These are phyloP conservation scores for Drosophila simulans DNA, from an alignment of 1,140 invertebrate genomes.

Conservation along the genomic window DNA sequence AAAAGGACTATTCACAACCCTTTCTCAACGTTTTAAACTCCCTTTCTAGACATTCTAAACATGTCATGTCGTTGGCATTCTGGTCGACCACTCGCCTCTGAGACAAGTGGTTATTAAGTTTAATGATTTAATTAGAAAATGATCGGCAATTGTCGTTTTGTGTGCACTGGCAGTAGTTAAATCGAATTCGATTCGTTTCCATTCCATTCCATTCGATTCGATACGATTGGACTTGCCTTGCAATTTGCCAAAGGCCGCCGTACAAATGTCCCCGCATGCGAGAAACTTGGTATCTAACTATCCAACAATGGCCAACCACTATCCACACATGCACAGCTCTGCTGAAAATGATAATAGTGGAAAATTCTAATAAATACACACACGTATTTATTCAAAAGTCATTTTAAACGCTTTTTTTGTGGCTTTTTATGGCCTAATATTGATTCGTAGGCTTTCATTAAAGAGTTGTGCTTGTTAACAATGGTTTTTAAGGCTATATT, in stretches of 20 bases:
- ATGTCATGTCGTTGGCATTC: conserved; percentile 43
- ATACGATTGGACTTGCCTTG: conserved; percentile 44
- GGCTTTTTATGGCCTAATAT: too few species aligned
- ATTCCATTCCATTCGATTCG: conserved; percentile 37
- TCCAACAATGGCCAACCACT: not conserved
- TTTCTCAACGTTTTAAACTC: not conserved
- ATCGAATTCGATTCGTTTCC: conserved; percentile 48
- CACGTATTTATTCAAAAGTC: too few species aligned
- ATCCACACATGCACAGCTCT: conserved; percentile 6
- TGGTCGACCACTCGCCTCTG: conserved; percentile 16
- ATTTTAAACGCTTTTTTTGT: too few species aligned
- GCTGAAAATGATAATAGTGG: not conserved
- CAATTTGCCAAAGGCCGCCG: conserved; percentile 48
- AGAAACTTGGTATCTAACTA: conserved; percentile 2
- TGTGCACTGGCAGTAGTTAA: conserved; percentile 40
- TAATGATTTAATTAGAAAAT: conserved; percentile 79
- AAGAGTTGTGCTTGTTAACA: not conserved
- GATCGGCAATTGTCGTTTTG: conserved; percentile 53
- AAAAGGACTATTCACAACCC: conserved; percentile 8
- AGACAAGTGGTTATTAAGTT: conserved; percentile 60
- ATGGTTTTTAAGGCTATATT: too few species aligned
- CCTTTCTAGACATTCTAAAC: not conserved
- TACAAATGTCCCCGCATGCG: conserved; percentile 7
- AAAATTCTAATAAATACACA: not conserved
- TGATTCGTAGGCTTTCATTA: too few species aligned